A percentile compares a stretch with the other conserved stretches of the same genome.
Conservation (phyloP, 1,140 invertebrate species). For the Micrasema longulum region DNA sequence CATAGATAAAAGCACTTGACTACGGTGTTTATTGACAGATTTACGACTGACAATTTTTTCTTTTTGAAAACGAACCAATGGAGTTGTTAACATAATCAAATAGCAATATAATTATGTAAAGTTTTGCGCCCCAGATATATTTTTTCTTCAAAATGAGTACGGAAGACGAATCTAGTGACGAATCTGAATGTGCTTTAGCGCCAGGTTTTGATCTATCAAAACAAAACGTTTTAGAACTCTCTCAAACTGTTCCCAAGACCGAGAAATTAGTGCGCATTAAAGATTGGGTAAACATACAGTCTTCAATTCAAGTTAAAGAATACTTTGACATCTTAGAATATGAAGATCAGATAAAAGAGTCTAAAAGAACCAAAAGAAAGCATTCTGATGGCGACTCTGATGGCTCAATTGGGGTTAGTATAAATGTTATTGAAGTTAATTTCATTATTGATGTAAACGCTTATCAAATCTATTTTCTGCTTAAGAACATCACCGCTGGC, state of each 20-base stretch:
- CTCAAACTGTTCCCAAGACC: conserved; percentile 12
- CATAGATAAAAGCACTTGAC: no score
- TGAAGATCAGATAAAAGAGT: neutral
- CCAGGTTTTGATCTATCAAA: conserved; percentile 27
- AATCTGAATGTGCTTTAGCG: conserved; percentile 1
- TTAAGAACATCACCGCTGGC: no score
- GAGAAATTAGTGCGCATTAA: conserved; percentile 34
- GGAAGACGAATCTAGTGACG: neutral
- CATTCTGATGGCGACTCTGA: conserved; percentile 17
- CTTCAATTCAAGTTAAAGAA: conserved; percentile 14
- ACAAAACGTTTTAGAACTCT: conserved; percentile 22
- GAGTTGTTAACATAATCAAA: no score
- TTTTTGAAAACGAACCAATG: no score
- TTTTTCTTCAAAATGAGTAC: conserved; percentile 16
- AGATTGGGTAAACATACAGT: conserved; percentile 26
- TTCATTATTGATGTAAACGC: no score
- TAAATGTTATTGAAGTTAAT: no score
- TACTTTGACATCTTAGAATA: conserved; percentile 20
- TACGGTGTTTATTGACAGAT: no score
- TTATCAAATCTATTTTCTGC: no score
- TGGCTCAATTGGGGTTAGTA: neutral
- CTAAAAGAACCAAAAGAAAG: conserved; percentile 11
- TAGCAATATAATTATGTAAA: no score
- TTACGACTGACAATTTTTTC: no score
- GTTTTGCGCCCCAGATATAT: no score